These are phyloP conservation scores for Calonectris borealis DNA, from an alignment of 2,113 vertebrate genomes.

Conservation along the genomic window DNA sequence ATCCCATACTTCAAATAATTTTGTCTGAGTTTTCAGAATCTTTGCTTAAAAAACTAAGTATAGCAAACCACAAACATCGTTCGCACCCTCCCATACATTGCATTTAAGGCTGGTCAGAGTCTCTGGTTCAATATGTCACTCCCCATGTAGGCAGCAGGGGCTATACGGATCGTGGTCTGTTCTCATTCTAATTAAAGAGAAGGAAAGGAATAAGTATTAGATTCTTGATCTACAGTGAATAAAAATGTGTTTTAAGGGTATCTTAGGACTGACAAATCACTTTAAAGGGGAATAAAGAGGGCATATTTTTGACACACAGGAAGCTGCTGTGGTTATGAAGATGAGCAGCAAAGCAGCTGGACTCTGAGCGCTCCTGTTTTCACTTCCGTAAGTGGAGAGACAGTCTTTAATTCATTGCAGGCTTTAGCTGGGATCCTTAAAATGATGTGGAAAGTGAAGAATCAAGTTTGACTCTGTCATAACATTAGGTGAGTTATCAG, in stretches of 20 bases:
- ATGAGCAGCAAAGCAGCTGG: not conserved
- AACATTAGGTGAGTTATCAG: not conserved
- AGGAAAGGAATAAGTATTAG: not conserved
- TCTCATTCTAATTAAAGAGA: not conserved
- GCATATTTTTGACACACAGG: not conserved
- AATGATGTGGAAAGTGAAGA: not conserved
- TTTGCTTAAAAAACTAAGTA: not conserved
- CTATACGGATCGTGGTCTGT: not conserved
- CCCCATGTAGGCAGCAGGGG: not conserved
- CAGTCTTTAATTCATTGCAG: not conserved
- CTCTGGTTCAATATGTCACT: accelerated
- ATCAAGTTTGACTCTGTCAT: not conserved
- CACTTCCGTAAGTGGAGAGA: not conserved
- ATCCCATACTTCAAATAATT: not conserved
- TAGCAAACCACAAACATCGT: not conserved
- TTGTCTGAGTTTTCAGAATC: not conserved
- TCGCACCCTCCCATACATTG: not conserved
- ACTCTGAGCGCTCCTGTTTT: not conserved
- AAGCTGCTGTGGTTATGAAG: not conserved
- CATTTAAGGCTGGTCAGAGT: not conserved
- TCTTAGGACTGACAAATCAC: not conserved
- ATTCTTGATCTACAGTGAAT: not conserved
- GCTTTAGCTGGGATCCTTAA: not conserved
- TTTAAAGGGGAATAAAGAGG: not conserved
- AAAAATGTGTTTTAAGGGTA: not conserved